These are phyloP conservation scores for Koerneria pararmatus DNA, from an alignment of 2,888 invertebrate genomes.

Conservation along the genomic window DNA sequence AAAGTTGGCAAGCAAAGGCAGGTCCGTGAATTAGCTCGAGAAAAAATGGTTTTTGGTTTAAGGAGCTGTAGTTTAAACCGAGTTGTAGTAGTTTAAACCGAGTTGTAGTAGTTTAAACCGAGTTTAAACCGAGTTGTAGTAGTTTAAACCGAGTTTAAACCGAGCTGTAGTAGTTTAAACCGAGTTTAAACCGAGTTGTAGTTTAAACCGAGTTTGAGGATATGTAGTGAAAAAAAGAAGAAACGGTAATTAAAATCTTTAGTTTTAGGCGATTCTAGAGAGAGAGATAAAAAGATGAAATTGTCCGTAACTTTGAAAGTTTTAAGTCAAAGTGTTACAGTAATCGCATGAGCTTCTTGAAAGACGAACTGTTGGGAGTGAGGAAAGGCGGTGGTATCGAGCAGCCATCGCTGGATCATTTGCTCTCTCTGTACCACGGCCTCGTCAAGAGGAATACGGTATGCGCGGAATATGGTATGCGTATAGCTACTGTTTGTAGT, in stretches of 20 bases:
- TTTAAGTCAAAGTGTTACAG: conserved; percentile 5
- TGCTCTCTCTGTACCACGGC: conserved; percentile 12
- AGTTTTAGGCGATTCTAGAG: not conserved
- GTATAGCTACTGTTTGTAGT: not conserved
- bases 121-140: no score
- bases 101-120: no score
- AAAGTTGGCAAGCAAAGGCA: no score
- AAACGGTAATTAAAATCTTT: not conserved
- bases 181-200: no score
- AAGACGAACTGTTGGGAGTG: conserved; percentile 13
- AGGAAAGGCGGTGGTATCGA: no score
- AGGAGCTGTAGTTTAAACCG: no score
- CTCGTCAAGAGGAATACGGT: conserved; percentile 21
- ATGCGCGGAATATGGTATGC: not conserved
- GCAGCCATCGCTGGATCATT: conserved; percentile 9
- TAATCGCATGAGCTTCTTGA: conserved; percentile 18
- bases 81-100: no score
- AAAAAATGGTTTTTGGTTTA: no score
- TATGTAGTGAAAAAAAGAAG: conserved; percentile 2
- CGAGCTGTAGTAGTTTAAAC: no score
- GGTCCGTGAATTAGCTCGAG: no score
- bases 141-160: no score
- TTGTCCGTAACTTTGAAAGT: not conserved
- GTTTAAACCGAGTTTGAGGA: conserved; percentile 8
- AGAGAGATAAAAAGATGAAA: not conserved